Evolutionary conservation across 1,140 invertebrate species (phyloP), one percentile per base, ranked within the genome.

Genomic region (Lepidostoma basale): DNA sequence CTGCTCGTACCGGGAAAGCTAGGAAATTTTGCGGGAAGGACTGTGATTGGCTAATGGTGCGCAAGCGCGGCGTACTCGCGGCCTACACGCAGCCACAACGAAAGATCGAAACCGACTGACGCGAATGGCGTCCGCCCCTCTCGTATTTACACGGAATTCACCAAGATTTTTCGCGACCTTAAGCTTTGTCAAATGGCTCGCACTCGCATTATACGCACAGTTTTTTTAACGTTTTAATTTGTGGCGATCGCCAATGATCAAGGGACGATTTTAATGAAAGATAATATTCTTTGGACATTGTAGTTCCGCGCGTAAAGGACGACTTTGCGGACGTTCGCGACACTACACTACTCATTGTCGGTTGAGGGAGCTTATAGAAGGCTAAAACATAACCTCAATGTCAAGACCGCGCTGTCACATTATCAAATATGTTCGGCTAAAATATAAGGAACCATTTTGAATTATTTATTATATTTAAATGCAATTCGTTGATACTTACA

Each of bases 91-190:
- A 49, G 62, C 49, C 62, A 36, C 49, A 33, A 33, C 62, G 36
- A 65, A 47, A 39, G 33, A 65, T 65, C 62, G 62, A 65, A 65
- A 56, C 62, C 36, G 47, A 65, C 62, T 65, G 62, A 54, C 62
- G 26, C 44, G 25, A 44, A 1, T 45, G 14, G 42, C n/a, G 52
- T 12, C 28, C 8, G 28, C 20, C 52, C 52, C 52, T 56, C 28
- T 56, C 52, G 23, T 23, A 23, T 49, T 23, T 22, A 23, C 52
- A 10, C 14, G n/a, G 10, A 56, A 56, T 30, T 16, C 14, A 14
- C 14, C 52, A 6, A 56, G 25, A 5, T 1, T 56, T 56, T 56
- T 56, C 20, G 52, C 23, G 52, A 56, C 52, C 52, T 54, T 47
- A 47, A 49, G 45, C 45, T 23, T 23, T 23, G 45, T 18, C 45